Evolutionary conservation across 2,797 vertebrate species (phyloP).

Genomic region (Dendrocincla fuliginosa): DNA sequence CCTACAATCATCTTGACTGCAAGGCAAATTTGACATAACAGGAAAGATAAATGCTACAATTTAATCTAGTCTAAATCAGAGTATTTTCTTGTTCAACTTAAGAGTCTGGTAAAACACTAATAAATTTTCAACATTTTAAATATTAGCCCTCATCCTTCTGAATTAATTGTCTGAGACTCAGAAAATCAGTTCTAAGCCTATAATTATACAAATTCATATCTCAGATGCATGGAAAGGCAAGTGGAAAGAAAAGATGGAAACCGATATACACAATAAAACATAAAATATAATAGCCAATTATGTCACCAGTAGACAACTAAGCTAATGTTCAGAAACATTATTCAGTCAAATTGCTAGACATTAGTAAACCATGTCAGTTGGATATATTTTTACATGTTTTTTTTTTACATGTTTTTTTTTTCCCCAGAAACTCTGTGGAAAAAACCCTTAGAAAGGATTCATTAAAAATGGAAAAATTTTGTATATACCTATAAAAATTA

Average conservation of each 20-base stretch:
- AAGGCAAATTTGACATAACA: neutral
- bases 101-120: neutral
- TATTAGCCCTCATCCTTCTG: neutral
- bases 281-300: neutral
- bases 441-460: neutral
- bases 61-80: constrained; percentile 11
- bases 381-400: neutral
- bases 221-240: neutral
- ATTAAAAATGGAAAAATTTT: neutral
- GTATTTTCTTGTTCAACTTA: neutral
- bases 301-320: neutral
- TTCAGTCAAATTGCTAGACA: neutral
- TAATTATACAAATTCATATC: neutral
- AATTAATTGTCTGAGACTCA: neutral
- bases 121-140: neutral
- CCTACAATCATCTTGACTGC: neutral
- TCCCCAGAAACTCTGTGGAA: neutral
- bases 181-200: constrained; percentile 7
- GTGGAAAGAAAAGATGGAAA: neutral
- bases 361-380: neutral
- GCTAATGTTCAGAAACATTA: neutral
- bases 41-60: neutral
- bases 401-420: neutral
- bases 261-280: neutral
- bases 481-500: neutral